These are phyloP conservation scores for Tetraneura akinire DNA, from an alignment of 1,140 invertebrate genomes.

Conservation along the genomic window DNA sequence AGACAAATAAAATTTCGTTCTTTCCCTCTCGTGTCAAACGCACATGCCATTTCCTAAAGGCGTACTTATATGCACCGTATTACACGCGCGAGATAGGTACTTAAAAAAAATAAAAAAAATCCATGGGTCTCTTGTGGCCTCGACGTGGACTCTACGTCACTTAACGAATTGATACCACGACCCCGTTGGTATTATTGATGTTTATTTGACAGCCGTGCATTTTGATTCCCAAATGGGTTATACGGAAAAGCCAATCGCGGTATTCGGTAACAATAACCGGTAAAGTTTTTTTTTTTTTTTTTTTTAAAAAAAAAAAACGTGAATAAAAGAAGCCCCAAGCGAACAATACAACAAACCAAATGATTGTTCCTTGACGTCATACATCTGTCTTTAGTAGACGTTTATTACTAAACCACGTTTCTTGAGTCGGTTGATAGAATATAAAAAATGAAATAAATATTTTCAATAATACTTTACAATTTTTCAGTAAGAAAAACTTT, in stretches of 20 bases:
- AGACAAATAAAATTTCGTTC: slow-evolving; percentile 24
- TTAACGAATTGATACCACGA: slow-evolving; percentile 39
- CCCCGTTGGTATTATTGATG: slow-evolving; percentile 38
- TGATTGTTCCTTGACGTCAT: slow-evolving; percentile 18
- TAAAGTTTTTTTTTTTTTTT: too few relatives aligned
- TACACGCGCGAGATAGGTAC: not conserved
- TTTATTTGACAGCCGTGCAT: slow-evolving; percentile 50
- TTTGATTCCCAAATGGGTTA: slow-evolving; percentile 50
- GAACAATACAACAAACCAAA: not conserved
- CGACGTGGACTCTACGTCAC: slow-evolving; percentile 41
- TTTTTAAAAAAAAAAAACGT: not conserved
- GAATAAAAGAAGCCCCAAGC: not conserved
- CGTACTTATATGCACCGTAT: not conserved
- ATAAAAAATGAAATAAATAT: not conserved
- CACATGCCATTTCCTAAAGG: slow-evolving; percentile 9
- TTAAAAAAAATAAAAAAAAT: slow-evolving; percentile 16
- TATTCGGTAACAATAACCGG: slow-evolving; percentile 18
- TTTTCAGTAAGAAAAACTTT: not conserved
- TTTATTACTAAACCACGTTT: slow-evolving; percentile 21
- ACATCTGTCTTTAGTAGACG: not conserved
- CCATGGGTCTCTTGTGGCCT: slow-evolving; percentile 25
- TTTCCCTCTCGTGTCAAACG: slow-evolving; percentile 17
- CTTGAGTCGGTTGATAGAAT: not conserved
- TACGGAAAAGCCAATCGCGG: not conserved
- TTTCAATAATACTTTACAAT: slow-evolving; percentile 6